A percentile compares a stretch with the other conserved stretches of the same genome.
Evolutionary conservation across 2,888 invertebrate genomes (phyloP).

Genomic region (Brenthis hecate): DNA sequence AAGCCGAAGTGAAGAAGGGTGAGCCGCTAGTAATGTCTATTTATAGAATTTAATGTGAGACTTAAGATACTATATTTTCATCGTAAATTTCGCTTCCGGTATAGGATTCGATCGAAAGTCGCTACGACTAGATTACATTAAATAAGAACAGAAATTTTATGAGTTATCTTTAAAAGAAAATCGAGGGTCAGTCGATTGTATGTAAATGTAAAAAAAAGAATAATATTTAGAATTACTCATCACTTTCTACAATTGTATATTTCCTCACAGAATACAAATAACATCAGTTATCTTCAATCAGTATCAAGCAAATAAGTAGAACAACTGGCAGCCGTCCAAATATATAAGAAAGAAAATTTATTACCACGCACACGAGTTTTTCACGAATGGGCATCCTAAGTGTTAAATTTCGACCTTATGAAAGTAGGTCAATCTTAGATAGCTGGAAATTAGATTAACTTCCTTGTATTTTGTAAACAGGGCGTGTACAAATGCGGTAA

Average conservation of each 20-base stretch:
- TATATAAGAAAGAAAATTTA: constrained; percentile 38
- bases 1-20: too few relatives aligned
- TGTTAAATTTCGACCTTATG: constrained; percentile 25
- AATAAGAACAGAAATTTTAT: too few relatives aligned
- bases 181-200: neutral
- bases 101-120: too few relatives aligned
- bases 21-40: too few relatives aligned
- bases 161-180: neutral
- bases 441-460: constrained; percentile 31
- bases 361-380: constrained; percentile 29
- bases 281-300: constrained; percentile 29
- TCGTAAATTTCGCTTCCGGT: too few relatives aligned
- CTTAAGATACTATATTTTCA: too few relatives aligned
- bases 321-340: constrained; percentile 39
- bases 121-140: too few relatives aligned
- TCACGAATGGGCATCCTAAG: constrained; percentile 24
- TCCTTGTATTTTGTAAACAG: constrained; percentile 24
- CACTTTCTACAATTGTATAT: constrained; percentile 3
- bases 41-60: too few relatives aligned
- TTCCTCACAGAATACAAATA: constrained; percentile 17
- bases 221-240: neutral
- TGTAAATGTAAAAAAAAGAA: neutral
- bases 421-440: constrained; percentile 35
- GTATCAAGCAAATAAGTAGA: constrained; percentile 36
- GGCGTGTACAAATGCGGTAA: constrained; percentile 21